These are phyloP conservation scores for Drosophila ananassae DNA, from an alignment of 1,140 invertebrate genomes.

Conservation along the genomic window DNA sequence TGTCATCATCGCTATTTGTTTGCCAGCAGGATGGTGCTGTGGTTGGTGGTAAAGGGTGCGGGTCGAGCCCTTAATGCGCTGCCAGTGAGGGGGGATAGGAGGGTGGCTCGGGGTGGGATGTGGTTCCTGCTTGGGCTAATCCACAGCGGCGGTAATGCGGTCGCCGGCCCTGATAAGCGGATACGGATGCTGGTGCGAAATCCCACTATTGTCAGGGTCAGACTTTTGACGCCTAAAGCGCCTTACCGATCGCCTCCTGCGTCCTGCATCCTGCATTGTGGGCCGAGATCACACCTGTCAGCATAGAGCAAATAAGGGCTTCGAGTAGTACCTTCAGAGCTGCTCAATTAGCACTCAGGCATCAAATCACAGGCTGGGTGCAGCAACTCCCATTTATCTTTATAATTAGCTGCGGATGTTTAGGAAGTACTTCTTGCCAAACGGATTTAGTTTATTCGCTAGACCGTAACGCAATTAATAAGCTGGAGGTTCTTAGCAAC, in stretches of 20 bases:
- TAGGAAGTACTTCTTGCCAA: neutral
- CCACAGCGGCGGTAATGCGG: constrained; percentile 30
- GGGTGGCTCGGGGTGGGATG: neutral
- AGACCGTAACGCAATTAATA: neutral
- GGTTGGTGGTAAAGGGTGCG: neutral
- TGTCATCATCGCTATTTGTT: constrained; percentile 79
- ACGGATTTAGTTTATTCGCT: neutral
- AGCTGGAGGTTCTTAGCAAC: neutral
- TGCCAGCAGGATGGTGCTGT: constrained; percentile 18
- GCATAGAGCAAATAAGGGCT: neutral
- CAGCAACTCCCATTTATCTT: neutral
- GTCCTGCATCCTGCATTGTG: neutral
- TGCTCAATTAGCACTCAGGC: no score
- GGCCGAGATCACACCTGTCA: neutral
- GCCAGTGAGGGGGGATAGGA: neutral
- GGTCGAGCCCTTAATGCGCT: neutral
- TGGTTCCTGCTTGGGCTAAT: constrained; percentile 41
- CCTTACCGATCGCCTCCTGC: constrained; percentile 1
- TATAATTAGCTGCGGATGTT: neutral
- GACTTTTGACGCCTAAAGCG: constrained; percentile 57
- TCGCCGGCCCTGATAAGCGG: constrained; percentile 22
- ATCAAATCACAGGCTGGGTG: neutral
- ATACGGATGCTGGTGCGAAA: neutral
- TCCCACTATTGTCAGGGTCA: constrained; percentile 10
- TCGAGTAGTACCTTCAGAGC: no score